Base-by-base conservation (phyloP, 1,140 invertebrate genomes). In the Gonioctena quinquepunctata region DNA sequence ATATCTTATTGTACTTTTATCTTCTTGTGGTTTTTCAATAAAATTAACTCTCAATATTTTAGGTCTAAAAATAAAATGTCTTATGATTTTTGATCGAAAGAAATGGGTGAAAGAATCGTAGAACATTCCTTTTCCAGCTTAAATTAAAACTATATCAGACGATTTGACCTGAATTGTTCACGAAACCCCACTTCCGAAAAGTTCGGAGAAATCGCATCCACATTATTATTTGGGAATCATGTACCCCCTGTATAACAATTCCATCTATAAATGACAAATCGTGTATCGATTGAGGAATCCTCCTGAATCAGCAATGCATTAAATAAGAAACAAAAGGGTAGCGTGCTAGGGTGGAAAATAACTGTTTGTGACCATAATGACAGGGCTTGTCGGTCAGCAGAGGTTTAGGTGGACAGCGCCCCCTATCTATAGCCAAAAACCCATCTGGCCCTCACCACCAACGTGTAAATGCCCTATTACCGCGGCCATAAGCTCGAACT, bases 401-500 rank as follows among this genome's bases (percentile, higher is more conserved):
- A 66, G 63, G 42, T 22, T 66, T 66, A 23, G 18, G 33, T 49
- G 49, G 63, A n/a, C n/a, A 33, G 23, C 63, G 16, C n/a, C 27
- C 42, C 63, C 50, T 54, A 54, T 52, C 50, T 22, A n/a, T 3
- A 22, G 22, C 54, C 61, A 11, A 56, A 56, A 50, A 22, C 54
- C 64, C 71, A 66, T 73, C 60, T 68, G 63, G 64, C 63, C 64
- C 21, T 69, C 68, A 73, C 71, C 68, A 74, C 78, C 76, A 75
- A 77, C 65, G 75, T 79, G 72, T 74, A 77, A 80, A 79, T 78
- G 76, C 68, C 72, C 76, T 73, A 79, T 79, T 79, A 77, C 73
- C 68, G 26, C 26, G 69, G 71, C 75, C 72, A 73, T 78, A 79
- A 79, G 76, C 70, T 72, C 65, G 16, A 78, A 78, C 77, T 77